phyloP scores from a whole-genome alignment of 2,797 vertebrate genomes.

The Thaleichthys pacificus region DNA sequence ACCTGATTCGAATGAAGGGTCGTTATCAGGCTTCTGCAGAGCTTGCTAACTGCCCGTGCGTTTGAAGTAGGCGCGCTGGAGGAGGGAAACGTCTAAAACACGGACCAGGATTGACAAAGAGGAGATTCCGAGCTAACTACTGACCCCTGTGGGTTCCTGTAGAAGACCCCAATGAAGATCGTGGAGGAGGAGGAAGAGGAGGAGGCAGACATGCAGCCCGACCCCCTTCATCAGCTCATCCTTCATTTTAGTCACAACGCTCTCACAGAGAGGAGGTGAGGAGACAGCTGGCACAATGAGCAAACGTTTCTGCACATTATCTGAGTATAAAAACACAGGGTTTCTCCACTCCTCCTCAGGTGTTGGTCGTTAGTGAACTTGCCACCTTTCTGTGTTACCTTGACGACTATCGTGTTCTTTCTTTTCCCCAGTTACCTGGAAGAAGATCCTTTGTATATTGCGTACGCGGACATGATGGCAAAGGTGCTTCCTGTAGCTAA shows the following conservation, averaged over 20 bases:
- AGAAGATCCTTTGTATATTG: constrained; percentile 91
- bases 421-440: constrained; percentile 82
- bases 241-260: constrained; percentile 96
- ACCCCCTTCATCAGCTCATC: constrained; percentile 97
- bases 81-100: neutral
- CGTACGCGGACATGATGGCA: constrained; percentile 99
- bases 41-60: too few relatives aligned
- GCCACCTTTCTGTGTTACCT: neutral
- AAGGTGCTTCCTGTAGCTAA: constrained; percentile 78
- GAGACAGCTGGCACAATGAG: neutral
- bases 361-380: neutral
- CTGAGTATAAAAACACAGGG: neutral
- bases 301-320: neutral
- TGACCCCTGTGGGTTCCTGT: constrained; percentile 53
- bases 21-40: too few relatives aligned
- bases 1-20: too few relatives aligned
- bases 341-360: neutral
- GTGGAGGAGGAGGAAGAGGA: constrained; percentile 95
- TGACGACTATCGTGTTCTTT: neutral
- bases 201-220: constrained; percentile 83
- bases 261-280: constrained; percentile 90
- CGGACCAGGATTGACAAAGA: too few relatives aligned
- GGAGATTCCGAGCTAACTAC: constrained; percentile 36
- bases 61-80: neutral
- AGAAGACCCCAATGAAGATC: constrained; percentile 87